phyloP scores from a whole-genome alignment of 35 echinoderm and acorn worm genomes.

The Holothuria glaberrima region DNA sequence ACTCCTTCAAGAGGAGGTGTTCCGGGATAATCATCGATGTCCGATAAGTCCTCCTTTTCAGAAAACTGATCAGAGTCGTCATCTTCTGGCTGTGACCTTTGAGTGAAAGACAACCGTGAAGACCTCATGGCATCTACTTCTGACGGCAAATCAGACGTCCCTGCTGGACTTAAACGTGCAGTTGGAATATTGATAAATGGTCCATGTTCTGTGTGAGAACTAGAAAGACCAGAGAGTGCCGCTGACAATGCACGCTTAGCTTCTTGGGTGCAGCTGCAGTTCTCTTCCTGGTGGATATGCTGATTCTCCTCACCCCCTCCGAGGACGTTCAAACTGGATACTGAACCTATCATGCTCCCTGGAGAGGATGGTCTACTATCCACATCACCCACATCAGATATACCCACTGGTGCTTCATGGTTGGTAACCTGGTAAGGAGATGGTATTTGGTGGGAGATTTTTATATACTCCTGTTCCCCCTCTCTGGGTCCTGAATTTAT shows the following conservation, averaged over 20 bases:
- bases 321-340: conserved; percentile 70
- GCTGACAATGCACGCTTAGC: conserved; percentile 83
- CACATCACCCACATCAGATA: not conserved
- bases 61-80: conserved; percentile 59
- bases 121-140: conserved; percentile 65
- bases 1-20: not conserved
- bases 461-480: conserved; percentile 79
- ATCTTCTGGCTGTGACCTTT: conserved; percentile 13
- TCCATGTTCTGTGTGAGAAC: conserved; percentile 24
- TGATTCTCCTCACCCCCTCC: conserved; percentile 43
- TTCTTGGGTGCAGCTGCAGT: conserved; percentile 78
- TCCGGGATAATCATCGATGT: not conserved
- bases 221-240: conserved; percentile 64
- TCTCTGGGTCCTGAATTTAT: conserved; percentile 65
- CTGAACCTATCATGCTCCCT: conserved; percentile 38
- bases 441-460: conserved; percentile 81
- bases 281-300: conserved; percentile 50
- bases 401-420: not conserved
- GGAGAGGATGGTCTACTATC: not conserved
- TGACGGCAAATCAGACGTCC: conserved; percentile 66
- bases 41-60: conserved; percentile 40
- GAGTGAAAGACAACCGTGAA: conserved; percentile 46
- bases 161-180: conserved; percentile 54
- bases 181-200: conserved; percentile 83
- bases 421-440: conserved; percentile 6